Base-by-base conservation (phyloP, 2,888 invertebrate species). In the Drosophila testacea region DNA sequence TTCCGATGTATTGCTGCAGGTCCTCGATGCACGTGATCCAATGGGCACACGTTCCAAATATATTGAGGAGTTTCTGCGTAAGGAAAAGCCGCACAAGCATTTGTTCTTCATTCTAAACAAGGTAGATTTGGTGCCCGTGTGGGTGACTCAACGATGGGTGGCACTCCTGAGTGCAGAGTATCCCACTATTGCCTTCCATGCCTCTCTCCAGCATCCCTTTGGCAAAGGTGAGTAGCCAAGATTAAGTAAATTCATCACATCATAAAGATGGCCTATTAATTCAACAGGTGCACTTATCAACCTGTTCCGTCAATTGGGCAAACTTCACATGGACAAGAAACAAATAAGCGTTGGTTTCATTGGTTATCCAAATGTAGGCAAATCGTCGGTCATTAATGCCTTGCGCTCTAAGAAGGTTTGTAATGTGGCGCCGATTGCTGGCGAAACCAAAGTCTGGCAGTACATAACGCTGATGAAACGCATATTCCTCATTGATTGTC, bases 281-380 rank as follows among this genome's bases (percentile, higher is more conserved):
- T 67, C 41, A 6, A 11, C 22, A 88, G 88, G 99, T 13, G 97
- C 99, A 0, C 94, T 99, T 5, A 99, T 99, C 62, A 98, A 98
- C 93, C 93, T 99, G 36, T 93, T 99, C 44, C 94, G 99, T 27
- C 99, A 99, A 92, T 97, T 99, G 93, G 97, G 95, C 0, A 98
- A 98, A 93, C 93, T 99, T 11, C 99, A 99, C 90, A 94, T 96
- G 67, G 99, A 99, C 91, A 98, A 98, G 91, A 98, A 98, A 90
- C 99, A 99, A 93, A 99, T 99, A 69, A 98, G 98, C 91, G 98
- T 99, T 52, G 99, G 99, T 1, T 96, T 99, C 81, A 98, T 99
- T 91, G 99, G 99, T 0, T 99, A 99, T 92, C 99, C 99, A 2
- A 99, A 99, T 93, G 98, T 98, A 4, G 99, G 99, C 0, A 99